Evolutionary conservation across 1,140 invertebrate genomes (phyloP).

Genomic region (Ceratitis capitata): DNA sequence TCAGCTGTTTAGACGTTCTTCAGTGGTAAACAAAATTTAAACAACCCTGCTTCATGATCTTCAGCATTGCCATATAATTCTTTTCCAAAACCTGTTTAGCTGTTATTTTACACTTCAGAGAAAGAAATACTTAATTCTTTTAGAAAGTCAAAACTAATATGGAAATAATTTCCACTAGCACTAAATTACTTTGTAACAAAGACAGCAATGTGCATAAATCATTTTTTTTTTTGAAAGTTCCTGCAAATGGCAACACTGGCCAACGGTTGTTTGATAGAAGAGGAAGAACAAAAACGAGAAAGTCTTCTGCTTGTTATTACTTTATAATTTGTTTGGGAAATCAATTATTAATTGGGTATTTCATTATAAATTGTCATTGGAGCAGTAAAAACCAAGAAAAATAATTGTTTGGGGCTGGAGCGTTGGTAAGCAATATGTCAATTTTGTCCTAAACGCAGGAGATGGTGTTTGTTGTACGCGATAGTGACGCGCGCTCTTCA

Average conservation of each 20-base stretch:
- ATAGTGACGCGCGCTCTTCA: neutral
- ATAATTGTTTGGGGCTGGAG: neutral
- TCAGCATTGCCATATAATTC: no score
- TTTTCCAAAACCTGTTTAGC: no score
- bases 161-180: no score
- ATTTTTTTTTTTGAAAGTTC: neutral
- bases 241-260: neutral
- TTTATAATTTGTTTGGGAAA: neutral
- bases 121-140: no score
- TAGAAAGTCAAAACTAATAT: no score
- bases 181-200: neutral
- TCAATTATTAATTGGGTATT: neutral
- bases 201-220: neutral
- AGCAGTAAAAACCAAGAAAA: neutral
- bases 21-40: no score
- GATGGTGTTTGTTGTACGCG: neutral
- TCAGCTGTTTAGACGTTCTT: no score
- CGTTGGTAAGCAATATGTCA: neutral
- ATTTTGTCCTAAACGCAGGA: neutral
- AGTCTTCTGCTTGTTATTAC: neutral
- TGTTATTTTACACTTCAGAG: no score
- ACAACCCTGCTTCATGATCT: no score
- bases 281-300: neutral
- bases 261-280: neutral
- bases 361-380: neutral